These are phyloP conservation scores for Hirudinaria manillensis DNA, from an alignment of 2,888 invertebrate species.

Conservation along the genomic window DNA sequence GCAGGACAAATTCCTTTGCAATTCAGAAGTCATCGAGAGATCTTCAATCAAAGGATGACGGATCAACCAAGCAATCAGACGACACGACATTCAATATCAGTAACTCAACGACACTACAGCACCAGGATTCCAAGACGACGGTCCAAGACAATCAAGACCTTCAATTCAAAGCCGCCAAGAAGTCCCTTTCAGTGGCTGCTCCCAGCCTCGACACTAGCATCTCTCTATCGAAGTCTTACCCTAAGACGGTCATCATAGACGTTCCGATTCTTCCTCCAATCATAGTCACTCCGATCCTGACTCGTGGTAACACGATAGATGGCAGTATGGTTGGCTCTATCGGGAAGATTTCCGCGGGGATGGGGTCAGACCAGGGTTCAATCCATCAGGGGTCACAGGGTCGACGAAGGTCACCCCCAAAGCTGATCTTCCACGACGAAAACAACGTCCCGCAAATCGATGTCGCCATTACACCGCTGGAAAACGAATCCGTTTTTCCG, in stretches of 20 bases:
- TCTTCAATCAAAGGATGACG: no score
- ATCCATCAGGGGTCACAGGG: background rate
- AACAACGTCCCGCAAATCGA: constrained; percentile 30
- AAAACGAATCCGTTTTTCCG: background rate
- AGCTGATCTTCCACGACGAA: constrained; percentile 16
- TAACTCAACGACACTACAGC: background rate
- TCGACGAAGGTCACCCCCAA: constrained; percentile 2
- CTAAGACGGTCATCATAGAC: background rate
- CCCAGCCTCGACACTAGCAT: background rate
- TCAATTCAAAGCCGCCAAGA: background rate
- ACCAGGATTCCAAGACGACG: background rate
- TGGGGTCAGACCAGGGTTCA: no score
- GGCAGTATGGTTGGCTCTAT: background rate
- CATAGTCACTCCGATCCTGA: constrained; percentile 7
- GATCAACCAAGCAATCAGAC: no score
- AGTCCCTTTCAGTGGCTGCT: background rate
- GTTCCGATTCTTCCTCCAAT: background rate
- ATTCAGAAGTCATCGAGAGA: no score
- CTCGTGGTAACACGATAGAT: background rate
- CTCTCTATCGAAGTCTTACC: background rate
- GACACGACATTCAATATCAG: no score
- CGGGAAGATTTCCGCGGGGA: no score
- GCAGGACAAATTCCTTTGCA: no score
- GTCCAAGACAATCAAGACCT: no score
- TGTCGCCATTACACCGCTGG: constrained; percentile 13